A percentile compares a stretch with the other conserved stretches of the same genome.
These are phyloP conservation scores for Dicranocentrus wangi DNA, from an alignment of 2,888 invertebrate species.

Conservation along the genomic window DNA sequence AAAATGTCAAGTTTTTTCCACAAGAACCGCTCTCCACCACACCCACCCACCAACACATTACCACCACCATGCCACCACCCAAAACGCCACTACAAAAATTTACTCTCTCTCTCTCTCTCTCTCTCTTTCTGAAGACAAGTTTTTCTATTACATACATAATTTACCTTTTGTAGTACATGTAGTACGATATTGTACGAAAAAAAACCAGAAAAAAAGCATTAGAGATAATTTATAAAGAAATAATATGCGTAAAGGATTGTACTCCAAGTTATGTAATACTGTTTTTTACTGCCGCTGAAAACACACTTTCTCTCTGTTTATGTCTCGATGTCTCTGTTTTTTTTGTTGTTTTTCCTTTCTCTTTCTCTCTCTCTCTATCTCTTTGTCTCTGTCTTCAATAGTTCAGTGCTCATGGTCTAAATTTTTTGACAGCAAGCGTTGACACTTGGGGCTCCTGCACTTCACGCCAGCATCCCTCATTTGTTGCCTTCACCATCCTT, in stretches of 20 bases:
- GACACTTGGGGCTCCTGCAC: constrained; percentile 74
- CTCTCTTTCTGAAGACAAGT: too few relatives aligned
- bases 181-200: too few relatives aligned
- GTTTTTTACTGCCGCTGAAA: constrained; percentile 10
- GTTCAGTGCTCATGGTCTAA: constrained; percentile 49
- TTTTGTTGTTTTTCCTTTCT: too few relatives aligned
- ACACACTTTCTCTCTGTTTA: constrained; percentile 23
- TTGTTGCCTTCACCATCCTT: constrained; percentile 94
- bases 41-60: not conserved
- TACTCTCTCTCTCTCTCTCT: too few relatives aligned
- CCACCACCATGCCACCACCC: constrained; percentile 14
- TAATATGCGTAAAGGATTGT: too few relatives aligned
- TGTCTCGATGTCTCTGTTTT: constrained; percentile 24
- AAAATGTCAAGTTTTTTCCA: too few relatives aligned
- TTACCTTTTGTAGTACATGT: too few relatives aligned
- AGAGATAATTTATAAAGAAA: too few relatives aligned
- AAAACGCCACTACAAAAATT: not conserved
- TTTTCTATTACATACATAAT: too few relatives aligned
- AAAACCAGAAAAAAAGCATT: too few relatives aligned
- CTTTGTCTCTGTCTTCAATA: constrained; percentile 22
- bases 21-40: constrained; percentile 9
- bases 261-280: not conserved
- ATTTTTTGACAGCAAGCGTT: constrained; percentile 77
- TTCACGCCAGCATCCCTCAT: constrained; percentile 83
- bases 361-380: constrained; percentile 39